Percentiles rank a stretch among this genome's conserved stretches.
Conservation (phyloP, 2,888 invertebrate species). For the Eristalis tenax region DNA sequence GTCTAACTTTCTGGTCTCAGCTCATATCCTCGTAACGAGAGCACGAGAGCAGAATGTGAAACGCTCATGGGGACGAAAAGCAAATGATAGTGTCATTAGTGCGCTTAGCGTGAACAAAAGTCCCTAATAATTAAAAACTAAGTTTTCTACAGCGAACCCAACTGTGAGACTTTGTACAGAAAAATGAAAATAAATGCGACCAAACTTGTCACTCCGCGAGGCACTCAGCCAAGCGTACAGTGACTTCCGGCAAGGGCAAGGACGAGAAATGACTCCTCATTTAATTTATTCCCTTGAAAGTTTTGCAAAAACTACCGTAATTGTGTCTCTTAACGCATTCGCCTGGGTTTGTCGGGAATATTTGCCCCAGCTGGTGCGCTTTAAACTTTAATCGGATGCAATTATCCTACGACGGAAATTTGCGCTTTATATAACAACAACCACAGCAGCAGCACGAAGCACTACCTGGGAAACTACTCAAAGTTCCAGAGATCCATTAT, state of each 20-base stretch:
- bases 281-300: neutral
- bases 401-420: neutral
- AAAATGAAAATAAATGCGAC: neutral
- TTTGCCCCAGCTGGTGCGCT: too few species aligned
- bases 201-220: neutral
- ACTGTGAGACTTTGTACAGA: neutral
- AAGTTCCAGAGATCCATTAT: neutral
- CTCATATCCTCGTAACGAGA: too few species aligned
- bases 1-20: neutral
- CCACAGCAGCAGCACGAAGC: too few species aligned
- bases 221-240: neutral
- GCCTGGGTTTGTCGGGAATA: neutral
- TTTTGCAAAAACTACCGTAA: neutral
- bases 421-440: neutral
- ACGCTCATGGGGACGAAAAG: neutral
- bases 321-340: neutral
- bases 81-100: neutral
- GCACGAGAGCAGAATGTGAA: neutral
- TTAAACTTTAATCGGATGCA: neutral
- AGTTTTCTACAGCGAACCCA: neutral
- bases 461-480: too few species aligned
- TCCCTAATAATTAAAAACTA: neutral
- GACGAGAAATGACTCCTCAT: neutral
- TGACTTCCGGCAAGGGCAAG: neutral
- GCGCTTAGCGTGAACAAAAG: neutral